These are phyloP conservation scores for Prenolepis imparis DNA, from an alignment of 2,888 invertebrate genomes.

Conservation along the genomic window DNA sequence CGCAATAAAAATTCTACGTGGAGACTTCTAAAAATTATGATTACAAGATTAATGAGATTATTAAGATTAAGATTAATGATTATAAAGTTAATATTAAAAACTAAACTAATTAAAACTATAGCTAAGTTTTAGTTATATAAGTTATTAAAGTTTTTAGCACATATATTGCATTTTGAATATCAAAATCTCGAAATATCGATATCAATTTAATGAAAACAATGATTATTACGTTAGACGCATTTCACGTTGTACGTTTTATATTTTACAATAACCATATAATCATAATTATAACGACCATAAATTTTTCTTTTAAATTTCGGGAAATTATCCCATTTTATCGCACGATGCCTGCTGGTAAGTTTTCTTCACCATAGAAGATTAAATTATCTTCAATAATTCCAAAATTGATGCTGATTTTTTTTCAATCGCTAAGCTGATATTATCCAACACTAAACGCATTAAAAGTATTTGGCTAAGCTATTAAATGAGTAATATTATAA, in stretches of 20 bases:
- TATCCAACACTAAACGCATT: constrained; percentile 6
- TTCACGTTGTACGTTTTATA: constrained; percentile 41
- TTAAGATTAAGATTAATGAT: too few relatives aligned
- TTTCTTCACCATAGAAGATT: background rate
- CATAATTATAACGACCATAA: constrained; percentile 9
- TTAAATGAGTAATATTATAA: too few relatives aligned
- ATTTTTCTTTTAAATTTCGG: constrained; percentile 17
- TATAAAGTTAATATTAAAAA: background rate
- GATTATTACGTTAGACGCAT: constrained; percentile 39
- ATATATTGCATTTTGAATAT: background rate
- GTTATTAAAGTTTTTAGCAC: background rate
- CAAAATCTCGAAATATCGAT: constrained; percentile 24
- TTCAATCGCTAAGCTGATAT: background rate
- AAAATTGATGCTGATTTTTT: constrained; percentile 5
- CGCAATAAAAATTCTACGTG: background rate
- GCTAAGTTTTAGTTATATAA: background rate
- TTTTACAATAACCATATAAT: constrained; percentile 41
- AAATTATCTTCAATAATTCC: background rate
- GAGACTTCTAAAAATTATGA: background rate
- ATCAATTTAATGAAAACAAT: constrained; percentile 23
- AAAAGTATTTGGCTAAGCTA: too few relatives aligned
- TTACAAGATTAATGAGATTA: background rate
- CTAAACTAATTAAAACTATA: background rate
- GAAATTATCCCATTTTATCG: constrained; percentile 48
- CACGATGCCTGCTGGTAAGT: constrained; percentile 65